Percentiles rank a stretch among this genome's conserved stretches.
Evolutionary conservation across 2,113 vertebrate genomes (phyloP).

Genomic region (Limnothrissa miodon): DNA sequence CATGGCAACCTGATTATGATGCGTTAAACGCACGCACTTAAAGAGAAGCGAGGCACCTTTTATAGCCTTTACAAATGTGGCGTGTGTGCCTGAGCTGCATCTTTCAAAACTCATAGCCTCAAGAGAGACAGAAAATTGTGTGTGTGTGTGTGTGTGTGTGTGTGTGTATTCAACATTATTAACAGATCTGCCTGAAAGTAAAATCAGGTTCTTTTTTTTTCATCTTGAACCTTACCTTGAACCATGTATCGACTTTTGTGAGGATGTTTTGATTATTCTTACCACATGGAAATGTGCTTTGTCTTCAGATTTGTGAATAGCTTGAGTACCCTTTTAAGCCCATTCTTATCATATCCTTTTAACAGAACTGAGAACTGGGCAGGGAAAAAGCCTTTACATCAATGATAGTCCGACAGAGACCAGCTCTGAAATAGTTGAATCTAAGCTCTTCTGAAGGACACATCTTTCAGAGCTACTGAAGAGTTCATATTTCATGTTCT

Average conservation of each 20-base stretch:
- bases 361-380: not conserved
- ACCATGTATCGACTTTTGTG: not conserved
- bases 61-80: not conserved
- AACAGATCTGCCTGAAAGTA: not conserved
- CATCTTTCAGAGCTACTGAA: not conserved
- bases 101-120: not conserved
- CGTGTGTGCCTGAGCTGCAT: not conserved
- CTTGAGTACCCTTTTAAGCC: too few relatives aligned
- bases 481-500: not conserved
- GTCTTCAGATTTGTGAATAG: not conserved
- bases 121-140: too few relatives aligned
- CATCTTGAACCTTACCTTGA: not conserved
- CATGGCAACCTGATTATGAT: not conserved
- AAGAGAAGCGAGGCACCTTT: not conserved
- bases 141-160: not conserved
- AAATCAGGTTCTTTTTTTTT: not conserved
- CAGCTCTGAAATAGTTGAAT: not conserved
- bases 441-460: not conserved
- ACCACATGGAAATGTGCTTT: not conserved
- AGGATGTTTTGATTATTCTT: not conserved
- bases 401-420: not conserved
- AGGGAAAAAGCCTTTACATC: not conserved
- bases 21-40: not conserved
- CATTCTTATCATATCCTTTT: not conserved
- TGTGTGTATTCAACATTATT: too few relatives aligned